Conservation (phyloP, 2,113 vertebrate genomes). For the Suricata suricatta region DNA sequence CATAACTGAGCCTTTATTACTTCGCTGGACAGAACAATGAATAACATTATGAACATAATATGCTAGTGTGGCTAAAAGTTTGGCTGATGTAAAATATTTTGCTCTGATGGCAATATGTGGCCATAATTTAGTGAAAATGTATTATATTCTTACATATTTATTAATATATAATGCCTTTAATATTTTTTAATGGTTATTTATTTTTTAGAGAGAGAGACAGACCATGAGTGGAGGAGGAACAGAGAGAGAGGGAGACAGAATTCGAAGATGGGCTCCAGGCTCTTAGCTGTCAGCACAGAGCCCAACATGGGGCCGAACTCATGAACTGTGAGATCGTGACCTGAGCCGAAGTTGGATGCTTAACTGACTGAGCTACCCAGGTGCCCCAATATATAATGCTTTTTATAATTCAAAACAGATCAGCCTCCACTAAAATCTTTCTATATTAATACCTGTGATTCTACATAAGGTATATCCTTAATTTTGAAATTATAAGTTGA, state of each 20-base stretch:
- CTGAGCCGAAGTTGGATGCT: too few relatives aligned
- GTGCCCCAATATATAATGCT: too few relatives aligned
- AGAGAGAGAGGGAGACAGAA: too few relatives aligned
- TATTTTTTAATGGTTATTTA: too few relatives aligned
- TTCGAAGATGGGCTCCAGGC: too few relatives aligned
- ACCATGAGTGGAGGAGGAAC: too few relatives aligned
- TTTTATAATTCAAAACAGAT: slow-evolving; percentile 10
- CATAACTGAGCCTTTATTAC: neutral
- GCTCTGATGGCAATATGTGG: neutral
- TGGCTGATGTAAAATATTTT: neutral
- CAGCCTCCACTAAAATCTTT: neutral
- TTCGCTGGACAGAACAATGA: neutral
- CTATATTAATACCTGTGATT: neutral
- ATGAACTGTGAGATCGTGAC: too few relatives aligned
- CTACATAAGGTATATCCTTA: neutral
- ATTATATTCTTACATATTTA: neutral
- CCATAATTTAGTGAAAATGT: neutral
- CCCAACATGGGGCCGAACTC: too few relatives aligned
- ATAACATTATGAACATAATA: neutral
- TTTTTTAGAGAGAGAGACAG: too few relatives aligned
- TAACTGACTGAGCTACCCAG: too few relatives aligned
- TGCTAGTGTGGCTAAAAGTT: neutral
- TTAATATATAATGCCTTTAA: neutral
- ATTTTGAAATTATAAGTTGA: neutral
- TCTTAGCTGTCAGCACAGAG: too few relatives aligned